Percentiles rank a stretch among this genome's conserved stretches.
Evolutionary conservation across 2,888 invertebrate genomes (phyloP).

Genomic region (Polietes domitor): DNA sequence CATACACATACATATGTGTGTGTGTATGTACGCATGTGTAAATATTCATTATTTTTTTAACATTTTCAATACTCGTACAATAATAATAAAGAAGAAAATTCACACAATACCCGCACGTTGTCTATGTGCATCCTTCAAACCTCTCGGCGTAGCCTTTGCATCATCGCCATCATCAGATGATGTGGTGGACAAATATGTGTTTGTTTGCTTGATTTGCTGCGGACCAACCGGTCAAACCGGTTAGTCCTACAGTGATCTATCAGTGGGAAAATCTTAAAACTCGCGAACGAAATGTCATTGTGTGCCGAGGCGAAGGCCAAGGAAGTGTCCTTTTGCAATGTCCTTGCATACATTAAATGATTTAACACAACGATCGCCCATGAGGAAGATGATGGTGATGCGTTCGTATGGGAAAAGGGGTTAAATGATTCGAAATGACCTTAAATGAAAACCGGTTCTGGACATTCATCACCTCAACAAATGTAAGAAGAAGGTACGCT

Average conservation of each 20-base stretch:
- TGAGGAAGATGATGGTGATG: neutral
- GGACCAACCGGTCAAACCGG: slow-evolving; percentile 79
- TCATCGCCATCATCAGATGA: neutral
- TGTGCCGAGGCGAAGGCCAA: slow-evolving; percentile 30
- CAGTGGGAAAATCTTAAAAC: slow-evolving; percentile 63
- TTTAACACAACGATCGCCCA: slow-evolving; percentile 28
- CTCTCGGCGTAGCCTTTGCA: neutral
- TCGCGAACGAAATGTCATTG: slow-evolving; percentile 54
- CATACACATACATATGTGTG: neutral
- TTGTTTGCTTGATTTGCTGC: slow-evolving; percentile 48
- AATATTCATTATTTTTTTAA: slow-evolving; percentile 29
- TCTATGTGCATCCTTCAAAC: neutral
- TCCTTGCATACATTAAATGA: slow-evolving; percentile 77
- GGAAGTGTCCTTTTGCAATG: slow-evolving; percentile 78
- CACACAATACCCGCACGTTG: neutral
- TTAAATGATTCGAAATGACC: slow-evolving; percentile 57
- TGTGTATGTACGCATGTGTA: slow-evolving; percentile 2
- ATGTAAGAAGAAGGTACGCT: neutral
- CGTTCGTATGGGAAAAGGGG: slow-evolving; percentile 61
- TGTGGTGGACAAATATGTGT: slow-evolving; percentile 44
- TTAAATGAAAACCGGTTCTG: slow-evolving; percentile 75
- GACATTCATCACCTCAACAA: slow-evolving; percentile 68
- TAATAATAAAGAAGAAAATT: slow-evolving; percentile 28
- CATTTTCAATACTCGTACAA: slow-evolving; percentile 32
- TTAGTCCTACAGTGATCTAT: slow-evolving; percentile 65